Evolutionary conservation across 2,888 invertebrate species (phyloP).

Genomic region (Lithosia quadra): DNA sequence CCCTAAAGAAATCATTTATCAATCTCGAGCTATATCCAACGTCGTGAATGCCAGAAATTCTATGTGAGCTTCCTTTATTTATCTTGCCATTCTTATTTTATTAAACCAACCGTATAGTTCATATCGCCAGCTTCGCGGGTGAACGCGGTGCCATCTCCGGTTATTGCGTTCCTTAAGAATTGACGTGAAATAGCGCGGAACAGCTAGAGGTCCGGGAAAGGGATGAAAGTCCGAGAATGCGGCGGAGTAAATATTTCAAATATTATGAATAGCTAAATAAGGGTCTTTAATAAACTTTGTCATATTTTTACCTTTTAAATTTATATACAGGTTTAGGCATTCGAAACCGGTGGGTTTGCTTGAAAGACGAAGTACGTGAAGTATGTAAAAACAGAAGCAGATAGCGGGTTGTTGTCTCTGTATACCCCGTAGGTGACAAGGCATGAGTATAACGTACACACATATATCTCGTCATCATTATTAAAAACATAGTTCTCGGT

Average conservation of each 20-base stretch:
- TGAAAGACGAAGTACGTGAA: too few relatives aligned
- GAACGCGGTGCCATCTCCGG: slow-evolving; percentile 21
- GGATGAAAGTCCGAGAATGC: slow-evolving; percentile 13
- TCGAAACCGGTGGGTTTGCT: too few relatives aligned
- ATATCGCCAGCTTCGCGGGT: slow-evolving; percentile 24
- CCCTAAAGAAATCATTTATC: not conserved
- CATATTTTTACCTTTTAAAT: not conserved
- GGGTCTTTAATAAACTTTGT: not conserved
- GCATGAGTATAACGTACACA: too few relatives aligned
- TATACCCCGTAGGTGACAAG: too few relatives aligned
- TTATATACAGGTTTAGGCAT: not conserved
- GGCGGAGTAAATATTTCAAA: slow-evolving; percentile 18
- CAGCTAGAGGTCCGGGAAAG: slow-evolving; percentile 13
- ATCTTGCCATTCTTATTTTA: slow-evolving; percentile 20
- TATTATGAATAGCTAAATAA: slow-evolving; percentile 11
- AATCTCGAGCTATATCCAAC: not conserved
- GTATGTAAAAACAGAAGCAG: too few relatives aligned
- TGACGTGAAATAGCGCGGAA: slow-evolving; percentile 25
- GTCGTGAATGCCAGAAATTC: slow-evolving; percentile 2
- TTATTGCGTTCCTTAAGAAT: slow-evolving; percentile 30
- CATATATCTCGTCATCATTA: too few relatives aligned
- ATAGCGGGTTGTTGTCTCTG: too few relatives aligned
- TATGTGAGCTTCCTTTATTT: slow-evolving; percentile 10
- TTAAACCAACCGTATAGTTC: slow-evolving; percentile 22
- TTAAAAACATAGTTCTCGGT: too few relatives aligned